Base-by-base conservation (phyloP, 2,888 invertebrate species). In the Phytoseiulus persimilis region DNA sequence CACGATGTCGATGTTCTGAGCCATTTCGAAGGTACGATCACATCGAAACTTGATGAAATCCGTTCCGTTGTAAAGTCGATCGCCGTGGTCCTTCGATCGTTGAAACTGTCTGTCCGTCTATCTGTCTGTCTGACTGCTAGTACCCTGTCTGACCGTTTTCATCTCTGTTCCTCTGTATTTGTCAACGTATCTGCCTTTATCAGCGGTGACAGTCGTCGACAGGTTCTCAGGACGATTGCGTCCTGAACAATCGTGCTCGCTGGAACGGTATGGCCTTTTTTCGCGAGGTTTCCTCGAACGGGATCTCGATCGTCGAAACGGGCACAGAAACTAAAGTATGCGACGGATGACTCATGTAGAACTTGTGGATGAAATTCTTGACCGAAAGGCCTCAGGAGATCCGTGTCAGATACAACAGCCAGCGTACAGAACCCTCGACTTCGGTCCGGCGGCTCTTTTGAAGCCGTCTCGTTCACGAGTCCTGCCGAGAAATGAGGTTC, bases 401-500 rank as follows among this genome's bases (percentile, higher is more conserved):
- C 65, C 65, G 65, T 65, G 65, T 65, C 65, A 65, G 65, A 65
- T 65, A 46, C 46, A 46, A 46, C 9, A 46, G 46, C 46, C 46
- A 46, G 6, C 46, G 46, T 6, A n/a, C n/a, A 39, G 39, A 39
- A 39, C 39, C 65, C 28, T 65, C 65, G 65, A 65, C 65, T 14
- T 65, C 18, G 28, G 65, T 65, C 18, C 65, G 65, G 65, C 65
- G 65, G 65, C 18, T 65, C 65, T 3, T 65, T 65, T 65, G 65
- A 65, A 65, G 65, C 65, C 65, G 65, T 65, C 65, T 65, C 65
- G 65, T 65, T 65, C 65, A 65, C 65, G 65, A 65, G 65, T 65
- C 87, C 87, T 39, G 87, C 39, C 87, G 87, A 87, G 87, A 87
- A 87, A 87, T 87, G 32, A 87, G 87, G 87, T 87, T 87, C 87